Percentiles rank a stretch among this genome's conserved stretches.
These are phyloP conservation scores for Argyrosomus regius DNA, from an alignment of 2,797 vertebrate genomes.

Conservation along the genomic window DNA sequence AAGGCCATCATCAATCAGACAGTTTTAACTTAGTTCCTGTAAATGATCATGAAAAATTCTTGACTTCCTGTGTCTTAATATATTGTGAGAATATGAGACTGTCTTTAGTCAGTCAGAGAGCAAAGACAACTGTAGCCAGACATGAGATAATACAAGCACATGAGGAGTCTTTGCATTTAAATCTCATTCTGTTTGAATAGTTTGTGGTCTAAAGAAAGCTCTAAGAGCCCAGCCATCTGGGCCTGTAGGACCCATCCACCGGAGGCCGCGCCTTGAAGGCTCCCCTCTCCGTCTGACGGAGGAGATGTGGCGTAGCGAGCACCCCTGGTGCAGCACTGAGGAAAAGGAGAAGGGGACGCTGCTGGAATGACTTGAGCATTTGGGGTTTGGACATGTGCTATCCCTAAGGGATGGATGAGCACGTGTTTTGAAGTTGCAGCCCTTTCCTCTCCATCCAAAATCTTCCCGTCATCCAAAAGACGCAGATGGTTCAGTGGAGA, in stretches of 20 bases:
- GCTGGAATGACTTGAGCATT: constrained; percentile 71
- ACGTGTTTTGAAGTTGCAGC: constrained; percentile 72
- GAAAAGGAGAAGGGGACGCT: constrained; percentile 68
- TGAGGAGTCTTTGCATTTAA: constrained; percentile 34
- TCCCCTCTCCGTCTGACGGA: constrained; percentile 67
- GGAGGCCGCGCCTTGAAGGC: constrained; percentile 61
- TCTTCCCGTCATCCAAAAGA: constrained; percentile 53
- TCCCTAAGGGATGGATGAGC: constrained; percentile 70
- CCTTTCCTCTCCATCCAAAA: constrained; percentile 50
- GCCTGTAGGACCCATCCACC: constrained; percentile 61
- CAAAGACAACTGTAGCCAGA: constrained; percentile 5
- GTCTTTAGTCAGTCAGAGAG: background rate
- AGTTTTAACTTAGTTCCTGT: constrained; percentile 10
- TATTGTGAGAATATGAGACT: background rate
- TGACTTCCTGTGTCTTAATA: background rate
- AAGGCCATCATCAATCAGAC: constrained; percentile 41
- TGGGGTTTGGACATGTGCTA: constrained; percentile 76
- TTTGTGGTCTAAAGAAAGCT: constrained; percentile 48
- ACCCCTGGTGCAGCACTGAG: constrained; percentile 61
- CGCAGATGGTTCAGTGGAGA: constrained; percentile 59
- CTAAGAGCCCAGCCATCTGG: constrained; percentile 61
- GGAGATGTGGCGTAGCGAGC: constrained; percentile 73
- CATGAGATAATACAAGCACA: constrained; percentile 2
- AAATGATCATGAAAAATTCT: constrained; percentile 2
- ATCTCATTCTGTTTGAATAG: constrained; percentile 52